Evolutionary conservation across 2,797 vertebrate genomes (phyloP).

Genomic region (Tenualosa thibaudeaui): DNA sequence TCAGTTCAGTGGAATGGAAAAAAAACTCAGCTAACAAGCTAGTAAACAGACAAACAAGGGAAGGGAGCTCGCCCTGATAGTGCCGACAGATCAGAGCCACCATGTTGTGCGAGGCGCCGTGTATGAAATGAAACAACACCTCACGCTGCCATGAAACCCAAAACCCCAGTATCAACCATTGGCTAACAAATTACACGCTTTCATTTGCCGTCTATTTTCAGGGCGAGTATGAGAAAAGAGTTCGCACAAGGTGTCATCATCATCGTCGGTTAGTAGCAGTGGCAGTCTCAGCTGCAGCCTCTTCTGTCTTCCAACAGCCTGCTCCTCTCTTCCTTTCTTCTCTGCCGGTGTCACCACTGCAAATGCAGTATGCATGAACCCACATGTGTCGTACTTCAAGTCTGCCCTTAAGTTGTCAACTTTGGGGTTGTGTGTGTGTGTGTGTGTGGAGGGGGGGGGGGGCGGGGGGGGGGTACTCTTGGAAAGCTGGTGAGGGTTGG

Average conservation of each 20-base stretch:
- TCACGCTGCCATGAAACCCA: not conserved
- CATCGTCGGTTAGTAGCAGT: not conserved
- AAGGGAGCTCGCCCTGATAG: not conserved
- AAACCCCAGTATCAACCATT: not conserved
- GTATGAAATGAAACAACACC: not conserved
- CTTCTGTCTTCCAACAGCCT: not conserved
- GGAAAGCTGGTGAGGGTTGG: too few species aligned
- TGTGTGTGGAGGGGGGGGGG: not conserved
- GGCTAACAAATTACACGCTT: not conserved
- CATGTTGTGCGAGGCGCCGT: not conserved
- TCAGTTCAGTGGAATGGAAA: conserved; percentile 6
- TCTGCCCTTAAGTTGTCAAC: conserved; percentile 6
- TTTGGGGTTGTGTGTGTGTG: not conserved
- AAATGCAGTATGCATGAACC: conserved; percentile 50
- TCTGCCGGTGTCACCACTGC: conserved; percentile 52
- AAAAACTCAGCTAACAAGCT: conserved; percentile 5
- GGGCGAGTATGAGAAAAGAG: not conserved
- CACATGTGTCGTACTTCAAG: conserved; percentile 46
- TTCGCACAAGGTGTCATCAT: not conserved
- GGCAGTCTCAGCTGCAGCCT: not conserved
- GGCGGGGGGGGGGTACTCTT: not conserved
- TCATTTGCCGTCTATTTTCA: not conserved
- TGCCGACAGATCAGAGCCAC: not conserved
- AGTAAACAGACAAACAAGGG: conserved; percentile 2
- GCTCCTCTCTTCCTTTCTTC: not conserved